These are phyloP conservation scores for Orchesellides sinensis DNA, from an alignment of 2,888 invertebrate genomes.

Conservation along the genomic window DNA sequence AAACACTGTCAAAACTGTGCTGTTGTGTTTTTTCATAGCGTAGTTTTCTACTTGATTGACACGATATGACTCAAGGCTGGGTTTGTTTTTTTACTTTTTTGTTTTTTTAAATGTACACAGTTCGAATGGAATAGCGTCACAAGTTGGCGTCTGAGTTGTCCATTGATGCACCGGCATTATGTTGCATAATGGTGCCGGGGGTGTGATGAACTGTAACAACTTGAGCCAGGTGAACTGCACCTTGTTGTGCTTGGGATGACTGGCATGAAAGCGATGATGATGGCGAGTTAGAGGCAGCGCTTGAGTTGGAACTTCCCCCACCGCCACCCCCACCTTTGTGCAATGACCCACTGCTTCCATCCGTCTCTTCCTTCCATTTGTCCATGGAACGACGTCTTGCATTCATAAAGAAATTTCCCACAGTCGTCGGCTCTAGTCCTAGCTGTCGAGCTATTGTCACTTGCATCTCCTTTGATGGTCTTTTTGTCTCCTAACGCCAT, in stretches of 20 bases:
- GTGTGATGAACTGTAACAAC: slow-evolving; percentile 73
- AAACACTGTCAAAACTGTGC: too few species aligned
- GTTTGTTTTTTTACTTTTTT: slow-evolving; percentile 35
- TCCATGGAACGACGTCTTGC: slow-evolving; percentile 98
- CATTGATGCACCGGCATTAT: slow-evolving; percentile 31
- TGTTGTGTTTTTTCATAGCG: background rate
- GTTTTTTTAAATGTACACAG: slow-evolving; percentile 37
- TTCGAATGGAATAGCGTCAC: slow-evolving; percentile 59
- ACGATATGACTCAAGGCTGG: slow-evolving; percentile 67
- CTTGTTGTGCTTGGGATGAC: slow-evolving; percentile 39
- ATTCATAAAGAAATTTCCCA: slow-evolving; percentile 99
- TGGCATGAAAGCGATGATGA: slow-evolving; percentile 57
- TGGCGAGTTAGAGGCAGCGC: slow-evolving; percentile 60
- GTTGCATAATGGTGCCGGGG: slow-evolving; percentile 42
- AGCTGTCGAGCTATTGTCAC: slow-evolving; percentile 98
- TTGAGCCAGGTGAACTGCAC: slow-evolving; percentile 55
- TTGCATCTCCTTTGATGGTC: slow-evolving; percentile 99
- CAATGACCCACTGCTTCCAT: slow-evolving; percentile 79
- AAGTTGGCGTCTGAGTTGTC: slow-evolving; percentile 59
- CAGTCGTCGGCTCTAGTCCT: slow-evolving; percentile 97
- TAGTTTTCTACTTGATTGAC: slow-evolving; percentile 50
- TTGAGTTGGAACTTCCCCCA: slow-evolving; percentile 65
- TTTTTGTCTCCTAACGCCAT: slow-evolving; percentile 98
- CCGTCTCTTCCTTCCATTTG: slow-evolving; percentile 93
- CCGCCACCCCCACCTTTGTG: slow-evolving; percentile 56